Percentiles rank a stretch among this genome's conserved stretches.
Evolutionary conservation across 1,140 invertebrate genomes (phyloP).

Genomic region (Penaeus japonicus): DNA sequence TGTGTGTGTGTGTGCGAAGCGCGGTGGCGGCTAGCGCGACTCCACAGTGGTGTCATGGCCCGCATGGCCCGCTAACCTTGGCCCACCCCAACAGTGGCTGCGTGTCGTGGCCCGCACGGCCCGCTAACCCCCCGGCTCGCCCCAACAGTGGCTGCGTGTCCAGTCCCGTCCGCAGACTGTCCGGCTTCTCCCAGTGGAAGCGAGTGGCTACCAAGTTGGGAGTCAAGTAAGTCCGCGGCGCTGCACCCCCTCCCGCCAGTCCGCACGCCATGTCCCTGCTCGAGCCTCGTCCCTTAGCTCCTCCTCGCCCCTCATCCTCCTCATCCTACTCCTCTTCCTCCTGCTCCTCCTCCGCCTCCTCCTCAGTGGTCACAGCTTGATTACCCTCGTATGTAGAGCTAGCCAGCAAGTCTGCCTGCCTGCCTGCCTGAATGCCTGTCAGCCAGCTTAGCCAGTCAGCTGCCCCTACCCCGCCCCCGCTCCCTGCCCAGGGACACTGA

Average conservation of each 20-base stretch:
- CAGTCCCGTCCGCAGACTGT: slow-evolving; percentile 58
- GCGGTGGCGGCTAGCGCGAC: slow-evolving; percentile 23
- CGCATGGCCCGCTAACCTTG: slow-evolving; percentile 24
- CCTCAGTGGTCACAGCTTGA: too few species aligned
- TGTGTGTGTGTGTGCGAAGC: slow-evolving; percentile 11
- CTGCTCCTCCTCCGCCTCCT: too few species aligned
- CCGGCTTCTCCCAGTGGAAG: slow-evolving; percentile 86
- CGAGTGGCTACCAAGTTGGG: slow-evolving; percentile 89
- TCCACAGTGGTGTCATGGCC: slow-evolving; percentile 34
- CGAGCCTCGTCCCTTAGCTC: too few species aligned
- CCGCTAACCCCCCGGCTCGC: slow-evolving; percentile 50
- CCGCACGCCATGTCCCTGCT: too few species aligned
- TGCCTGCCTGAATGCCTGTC: slow-evolving; percentile 14
- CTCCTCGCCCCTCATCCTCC: too few species aligned
- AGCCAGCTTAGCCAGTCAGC: slow-evolving; percentile 32
- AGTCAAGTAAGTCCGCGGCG: slow-evolving; percentile 80
- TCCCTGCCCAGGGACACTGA: too few species aligned
- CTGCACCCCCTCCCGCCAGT: slow-evolving; percentile 18
- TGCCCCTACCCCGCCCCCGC: background rate
- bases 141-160: slow-evolving; percentile 54
- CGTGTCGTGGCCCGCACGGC: slow-evolving; percentile 47
- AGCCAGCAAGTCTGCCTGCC: slow-evolving; percentile 21
- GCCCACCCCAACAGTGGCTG: slow-evolving; percentile 49
- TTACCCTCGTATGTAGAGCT: background rate
- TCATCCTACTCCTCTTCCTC: too few species aligned